Conservation (phyloP, 2,888 invertebrate species). For the Tetranychus truncatus region DNA sequence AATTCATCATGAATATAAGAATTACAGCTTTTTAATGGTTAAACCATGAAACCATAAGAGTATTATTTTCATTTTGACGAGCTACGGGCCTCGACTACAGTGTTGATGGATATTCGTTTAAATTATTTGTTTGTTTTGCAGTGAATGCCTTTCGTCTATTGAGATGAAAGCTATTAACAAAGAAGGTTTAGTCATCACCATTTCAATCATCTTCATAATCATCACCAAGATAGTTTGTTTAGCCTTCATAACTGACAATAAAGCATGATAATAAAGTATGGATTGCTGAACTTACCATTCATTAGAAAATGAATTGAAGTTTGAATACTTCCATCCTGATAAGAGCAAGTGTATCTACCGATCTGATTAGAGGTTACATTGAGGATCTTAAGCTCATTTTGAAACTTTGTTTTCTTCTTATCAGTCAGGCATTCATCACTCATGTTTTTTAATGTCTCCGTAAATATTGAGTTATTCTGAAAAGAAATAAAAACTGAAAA, state of each 20-base stretch:
- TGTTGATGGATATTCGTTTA: no score
- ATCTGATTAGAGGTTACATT: constrained; percentile 21
- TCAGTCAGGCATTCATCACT: background rate
- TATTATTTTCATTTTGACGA: no score
- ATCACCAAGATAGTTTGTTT: constrained; percentile 2
- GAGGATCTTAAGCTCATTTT: constrained; percentile 12
- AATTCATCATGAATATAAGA: no score
- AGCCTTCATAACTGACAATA: background rate
- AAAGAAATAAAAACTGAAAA: background rate
- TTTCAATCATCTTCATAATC: background rate
- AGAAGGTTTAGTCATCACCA: no score
- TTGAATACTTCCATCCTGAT: constrained; percentile 13
- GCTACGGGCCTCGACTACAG: no score
- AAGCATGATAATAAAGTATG: background rate
- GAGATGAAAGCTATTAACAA: no score
- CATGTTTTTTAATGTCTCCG: background rate
- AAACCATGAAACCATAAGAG: no score
- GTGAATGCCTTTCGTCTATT: no score
- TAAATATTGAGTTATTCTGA: background rate
- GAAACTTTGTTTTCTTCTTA: background rate
- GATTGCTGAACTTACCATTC: constrained; percentile 17
- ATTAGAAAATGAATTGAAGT: constrained; percentile 22
- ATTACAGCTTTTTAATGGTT: no score
- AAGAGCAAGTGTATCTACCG: constrained; percentile 21
- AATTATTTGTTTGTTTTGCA: no score